Evolutionary conservation across 2,113 vertebrate genomes (phyloP), one percentile per base, ranked within the genome.

Genomic region (Chascanopsetta lugubris): DNA sequence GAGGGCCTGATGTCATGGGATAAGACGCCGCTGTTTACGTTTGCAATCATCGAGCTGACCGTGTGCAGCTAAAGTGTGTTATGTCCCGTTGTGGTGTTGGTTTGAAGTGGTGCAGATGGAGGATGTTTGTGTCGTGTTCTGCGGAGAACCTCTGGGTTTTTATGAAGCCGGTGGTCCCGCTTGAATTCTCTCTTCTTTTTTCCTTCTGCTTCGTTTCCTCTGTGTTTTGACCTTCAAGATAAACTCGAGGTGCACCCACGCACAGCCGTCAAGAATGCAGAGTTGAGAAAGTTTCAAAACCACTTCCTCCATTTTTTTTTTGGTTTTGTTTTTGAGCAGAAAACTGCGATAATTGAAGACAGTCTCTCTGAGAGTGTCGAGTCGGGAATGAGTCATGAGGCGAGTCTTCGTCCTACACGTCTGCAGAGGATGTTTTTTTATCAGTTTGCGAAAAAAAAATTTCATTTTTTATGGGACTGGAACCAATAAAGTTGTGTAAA

Each of bases 61-160:
- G 48, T 70, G 61, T 68, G 34, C 69, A 75, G 56, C 67, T 71
- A 50, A 32, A 9, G 26, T 30, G 69, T 57, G 18, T 45, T 53
- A 18, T 54, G 55, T 77, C 47, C 30, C 48, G 46, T 68, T 76
- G 63, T 75, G 70, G 47, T 7, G 56, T 34, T 55, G 58, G 50
- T 73, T 63, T 88, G 80, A 77, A 63, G 78, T 53, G 50, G 36
- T 50, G 1, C 79, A 75, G 67, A 73, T 59, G 76, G 70, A 74
- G 76, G 62, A 72, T 74, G 78, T 85, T 85, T 79, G 79, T 73
- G 32, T 66, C 27, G 10, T 69, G 61, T 64, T 84, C 70, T 51
- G 29, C 46, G 58, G 50, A 25, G 36, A 69, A 58, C 27, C 15
- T 73, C 26, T 6, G 26, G 21, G 17, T 38, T 70, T 61, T 75